A percentile compares a stretch with the other conserved stretches of the same genome.
Evolutionary conservation across 2,888 invertebrate genomes (phyloP).

Genomic region (Rhodophaea formosa): DNA sequence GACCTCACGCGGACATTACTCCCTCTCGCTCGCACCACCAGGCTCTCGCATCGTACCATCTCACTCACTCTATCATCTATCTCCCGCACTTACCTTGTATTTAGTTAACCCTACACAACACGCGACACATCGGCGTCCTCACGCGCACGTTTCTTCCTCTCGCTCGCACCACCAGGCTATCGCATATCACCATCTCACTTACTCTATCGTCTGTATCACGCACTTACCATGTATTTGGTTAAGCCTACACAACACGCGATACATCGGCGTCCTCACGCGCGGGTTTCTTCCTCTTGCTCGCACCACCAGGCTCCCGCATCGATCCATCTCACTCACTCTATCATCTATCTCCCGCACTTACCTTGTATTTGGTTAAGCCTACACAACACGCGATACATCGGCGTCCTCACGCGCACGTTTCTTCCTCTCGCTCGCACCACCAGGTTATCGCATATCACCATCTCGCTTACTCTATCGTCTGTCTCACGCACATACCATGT

Average conservation of each 20-base stretch:
- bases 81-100: conserved; percentile 90
- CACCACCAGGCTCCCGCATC: conserved; percentile 91
- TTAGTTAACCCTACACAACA: conserved; percentile 92
- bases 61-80: too few species aligned
- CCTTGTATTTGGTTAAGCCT: conserved; percentile 94
- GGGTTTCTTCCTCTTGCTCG: conserved; percentile 91
- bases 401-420: conserved; percentile 93
- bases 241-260: conserved; percentile 91
- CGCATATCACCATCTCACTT: conserved; percentile 92
- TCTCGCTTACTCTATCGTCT: conserved; percentile 91
- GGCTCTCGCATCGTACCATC: conserved; percentile 92
- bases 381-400: conserved; percentile 93
- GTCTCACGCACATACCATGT: conserved; percentile 91
- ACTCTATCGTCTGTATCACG: too few species aligned
- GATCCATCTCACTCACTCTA: conserved; percentile 94
- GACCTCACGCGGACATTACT: conserved; percentile 94
- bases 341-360: too few species aligned
- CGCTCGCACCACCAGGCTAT: conserved; percentile 90
- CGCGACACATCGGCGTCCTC: conserved; percentile 95
- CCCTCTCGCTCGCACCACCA: conserved; percentile 90
- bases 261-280: conserved; percentile 95
- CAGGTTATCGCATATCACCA: conserved; percentile 92
- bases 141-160: conserved; percentile 93
- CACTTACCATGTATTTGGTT: conserved; percentile 92
- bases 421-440: conserved; percentile 91